phyloP scores from a whole-genome alignment of 1,140 invertebrate species.

The Papilio dardanus region DNA sequence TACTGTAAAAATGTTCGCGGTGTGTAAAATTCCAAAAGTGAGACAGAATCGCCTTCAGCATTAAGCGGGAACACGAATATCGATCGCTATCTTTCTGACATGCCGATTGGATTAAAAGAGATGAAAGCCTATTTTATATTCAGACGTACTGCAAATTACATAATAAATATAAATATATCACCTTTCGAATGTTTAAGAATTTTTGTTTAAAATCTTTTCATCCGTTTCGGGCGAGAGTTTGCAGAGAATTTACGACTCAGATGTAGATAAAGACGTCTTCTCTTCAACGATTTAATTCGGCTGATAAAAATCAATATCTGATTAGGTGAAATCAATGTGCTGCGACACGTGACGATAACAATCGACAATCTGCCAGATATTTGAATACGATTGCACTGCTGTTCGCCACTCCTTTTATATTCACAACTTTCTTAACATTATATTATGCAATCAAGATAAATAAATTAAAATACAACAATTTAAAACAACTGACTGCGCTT shows the following conservation, averaged over 20 bases:
- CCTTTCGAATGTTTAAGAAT: conserved; percentile 15
- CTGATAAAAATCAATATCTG: conserved; percentile 21
- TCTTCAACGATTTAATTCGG: conserved; percentile 6
- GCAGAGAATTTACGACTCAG: not conserved
- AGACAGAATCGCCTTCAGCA: not conserved
- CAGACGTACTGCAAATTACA: conserved; percentile 1
- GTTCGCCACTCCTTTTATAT: not conserved
- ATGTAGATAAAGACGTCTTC: conserved; percentile 14
- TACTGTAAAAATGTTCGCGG: not conserved
- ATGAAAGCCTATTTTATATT: conserved; percentile 19
- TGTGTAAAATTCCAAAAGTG: not conserved
- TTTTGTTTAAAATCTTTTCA: conserved; percentile 11
- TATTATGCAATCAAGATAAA: not conserved
- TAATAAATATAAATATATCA: conserved; percentile 22
- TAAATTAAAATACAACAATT: not conserved
- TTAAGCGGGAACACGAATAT: not conserved
- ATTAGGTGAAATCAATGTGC: conserved; percentile 24
- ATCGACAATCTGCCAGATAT: conserved; percentile 16
- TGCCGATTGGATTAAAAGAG: not conserved
- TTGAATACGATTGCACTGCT: not conserved
- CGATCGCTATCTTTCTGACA: conserved; percentile 14
- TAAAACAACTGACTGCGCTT: too few relatives aligned
- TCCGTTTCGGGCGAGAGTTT: not conserved
- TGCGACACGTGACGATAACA: conserved; percentile 10
- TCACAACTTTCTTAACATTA: conserved; percentile 7